phyloP scores from a whole-genome alignment of 2,888 invertebrate species.

The Spodoptera picta region DNA sequence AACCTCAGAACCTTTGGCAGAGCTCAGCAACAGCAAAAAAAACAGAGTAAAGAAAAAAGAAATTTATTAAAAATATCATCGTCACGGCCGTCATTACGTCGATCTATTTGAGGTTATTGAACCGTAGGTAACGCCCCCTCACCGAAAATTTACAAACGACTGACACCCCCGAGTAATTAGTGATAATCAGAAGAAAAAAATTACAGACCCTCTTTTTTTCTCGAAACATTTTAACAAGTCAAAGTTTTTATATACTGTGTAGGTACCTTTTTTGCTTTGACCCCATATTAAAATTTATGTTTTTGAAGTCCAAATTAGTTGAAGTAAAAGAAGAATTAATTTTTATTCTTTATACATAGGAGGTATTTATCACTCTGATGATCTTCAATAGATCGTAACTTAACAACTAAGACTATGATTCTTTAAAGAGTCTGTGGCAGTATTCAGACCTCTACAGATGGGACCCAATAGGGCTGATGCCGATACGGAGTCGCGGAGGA shows the following conservation, averaged over 20 bases:
- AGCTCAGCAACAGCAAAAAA: not conserved
- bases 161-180: slow-evolving; percentile 77
- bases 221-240: slow-evolving; percentile 69
- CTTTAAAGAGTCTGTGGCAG: too few relatives aligned
- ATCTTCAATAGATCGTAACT: too few relatives aligned
- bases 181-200: slow-evolving; percentile 77
- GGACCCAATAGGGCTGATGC: too few relatives aligned
- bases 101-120: slow-evolving; percentile 77
- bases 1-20: too few relatives aligned
- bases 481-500: too few relatives aligned
- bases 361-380: too few relatives aligned
- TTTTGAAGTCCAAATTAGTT: slow-evolving; percentile 22
- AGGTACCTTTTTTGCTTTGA: slow-evolving; percentile 26
- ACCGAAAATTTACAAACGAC: slow-evolving; percentile 66
- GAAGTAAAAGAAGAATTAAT: too few relatives aligned
- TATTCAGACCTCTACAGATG: too few relatives aligned
- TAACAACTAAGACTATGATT: too few relatives aligned
- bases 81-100: slow-evolving; percentile 65
- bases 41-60: slow-evolving; percentile 19
- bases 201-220: slow-evolving; percentile 66
- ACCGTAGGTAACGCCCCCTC: slow-evolving; percentile 66
- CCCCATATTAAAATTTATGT: slow-evolving; percentile 9
- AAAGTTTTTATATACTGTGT: slow-evolving; percentile 59
- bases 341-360: too few relatives aligned
- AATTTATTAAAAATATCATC: slow-evolving; percentile 44